Evolutionary conservation across 2,113 vertebrate species (phyloP).

Genomic region (Myodes glareolus): DNA sequence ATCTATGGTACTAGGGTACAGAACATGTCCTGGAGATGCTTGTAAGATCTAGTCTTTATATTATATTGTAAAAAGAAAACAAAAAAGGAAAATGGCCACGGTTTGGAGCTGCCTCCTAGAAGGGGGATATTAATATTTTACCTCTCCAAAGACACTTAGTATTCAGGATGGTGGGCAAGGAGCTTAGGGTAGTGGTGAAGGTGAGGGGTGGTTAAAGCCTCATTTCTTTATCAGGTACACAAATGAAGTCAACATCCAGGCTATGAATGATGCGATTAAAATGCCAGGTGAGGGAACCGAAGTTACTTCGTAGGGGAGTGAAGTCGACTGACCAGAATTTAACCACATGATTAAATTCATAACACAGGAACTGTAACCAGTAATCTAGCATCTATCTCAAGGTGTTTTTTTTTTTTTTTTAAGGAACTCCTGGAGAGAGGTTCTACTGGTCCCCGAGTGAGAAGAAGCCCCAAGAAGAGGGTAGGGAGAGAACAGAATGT

Average conservation of each 20-base stretch:
- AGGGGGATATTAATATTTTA: background rate
- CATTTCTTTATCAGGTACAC: background rate
- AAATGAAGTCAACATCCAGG: slow-evolving; percentile 3
- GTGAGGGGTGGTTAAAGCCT: background rate
- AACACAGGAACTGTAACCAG: slow-evolving; percentile 28
- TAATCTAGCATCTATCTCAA: slow-evolving; percentile 37
- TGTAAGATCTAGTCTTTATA: background rate
- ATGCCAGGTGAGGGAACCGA: slow-evolving; percentile 16
- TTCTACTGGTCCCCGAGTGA: slow-evolving; percentile 5
- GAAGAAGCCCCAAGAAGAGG: slow-evolving; percentile 57
- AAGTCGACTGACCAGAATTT: background rate
- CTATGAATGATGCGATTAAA: background rate
- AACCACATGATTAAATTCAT: slow-evolving; percentile 31
- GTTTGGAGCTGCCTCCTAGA: background rate
- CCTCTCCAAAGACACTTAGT: slow-evolving; percentile 4
- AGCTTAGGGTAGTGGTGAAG: background rate
- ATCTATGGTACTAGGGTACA: background rate
- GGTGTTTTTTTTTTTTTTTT: background rate
- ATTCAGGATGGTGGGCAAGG: background rate
- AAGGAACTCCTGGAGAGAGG: slow-evolving; percentile 15
- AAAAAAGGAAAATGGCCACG: slow-evolving; percentile 21
- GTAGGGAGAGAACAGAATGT: slow-evolving; percentile 62
- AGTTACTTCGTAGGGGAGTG: background rate
- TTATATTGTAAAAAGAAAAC: slow-evolving; percentile 12
- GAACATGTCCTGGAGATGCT: background rate